Percentiles rank a stretch among this genome's conserved stretches.
These are phyloP conservation scores for Nothobranchius kuhntae DNA, from an alignment of 2,113 vertebrate genomes.

Conservation along the genomic window DNA sequence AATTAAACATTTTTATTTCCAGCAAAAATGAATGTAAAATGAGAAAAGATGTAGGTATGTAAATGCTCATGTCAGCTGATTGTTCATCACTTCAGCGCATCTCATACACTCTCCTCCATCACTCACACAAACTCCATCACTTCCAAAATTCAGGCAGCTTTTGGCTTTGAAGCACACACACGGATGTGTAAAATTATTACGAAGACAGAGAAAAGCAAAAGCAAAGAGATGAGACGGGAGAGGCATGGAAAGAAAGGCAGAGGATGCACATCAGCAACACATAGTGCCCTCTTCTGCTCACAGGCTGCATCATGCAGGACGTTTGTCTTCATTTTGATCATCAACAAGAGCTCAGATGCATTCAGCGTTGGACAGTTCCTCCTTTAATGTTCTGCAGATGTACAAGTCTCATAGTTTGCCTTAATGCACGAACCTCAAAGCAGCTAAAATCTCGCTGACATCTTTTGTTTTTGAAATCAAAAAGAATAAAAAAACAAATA, in stretches of 20 bases:
- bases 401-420: too few species aligned
- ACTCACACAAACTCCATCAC: background rate
- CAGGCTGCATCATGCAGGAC: conserved; percentile 51
- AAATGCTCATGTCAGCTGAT: background rate
- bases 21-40: conserved; percentile 2
- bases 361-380: conserved; percentile 11
- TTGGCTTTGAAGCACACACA: conserved; percentile 28
- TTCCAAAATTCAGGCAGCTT: conserved; percentile 12
- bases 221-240: conserved; percentile 17
- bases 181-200: conserved; percentile 15
- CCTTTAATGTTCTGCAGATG: conserved; percentile 4
- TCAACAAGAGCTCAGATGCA: conserved; percentile 26
- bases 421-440: too few species aligned
- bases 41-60: background rate
- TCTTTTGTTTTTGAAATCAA: conserved; percentile 1
- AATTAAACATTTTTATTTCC: too few species aligned
- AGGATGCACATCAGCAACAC: conserved; percentile 59
- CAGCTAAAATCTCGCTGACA: too few species aligned
- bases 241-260: conserved; percentile 20
- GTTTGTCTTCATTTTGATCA: conserved; percentile 31
- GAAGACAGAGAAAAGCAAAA: conserved; percentile 28
- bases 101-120: background rate
- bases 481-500: background rate
- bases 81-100: conserved; percentile 24
- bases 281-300: conserved; percentile 84